These are phyloP conservation scores for Psylliodes chrysocephalus DNA, from an alignment of 2,888 invertebrate genomes.

Conservation along the genomic window DNA sequence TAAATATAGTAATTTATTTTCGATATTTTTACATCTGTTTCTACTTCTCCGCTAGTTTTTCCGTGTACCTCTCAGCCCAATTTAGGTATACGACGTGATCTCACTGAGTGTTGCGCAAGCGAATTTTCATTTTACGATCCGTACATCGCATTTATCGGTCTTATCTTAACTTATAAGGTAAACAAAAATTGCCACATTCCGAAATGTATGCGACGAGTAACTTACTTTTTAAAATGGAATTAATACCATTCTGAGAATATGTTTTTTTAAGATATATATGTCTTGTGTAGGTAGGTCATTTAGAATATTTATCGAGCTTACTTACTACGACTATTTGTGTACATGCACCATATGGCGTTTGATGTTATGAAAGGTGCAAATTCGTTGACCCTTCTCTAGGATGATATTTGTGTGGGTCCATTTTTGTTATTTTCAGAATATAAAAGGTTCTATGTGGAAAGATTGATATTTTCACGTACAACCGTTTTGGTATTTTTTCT, in stretches of 20 bases:
- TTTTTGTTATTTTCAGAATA: too few relatives aligned
- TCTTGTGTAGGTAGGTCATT: slow-evolving; percentile 28
- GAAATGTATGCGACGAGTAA: slow-evolving; percentile 10
- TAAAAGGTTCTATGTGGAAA: too few relatives aligned
- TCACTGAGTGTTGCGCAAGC: slow-evolving; percentile 17
- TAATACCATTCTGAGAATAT: slow-evolving; percentile 14
- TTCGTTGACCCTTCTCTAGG: too few relatives aligned
- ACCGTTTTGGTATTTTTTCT: too few relatives aligned
- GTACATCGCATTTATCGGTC: slow-evolving; percentile 35
- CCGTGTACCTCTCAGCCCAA: background rate
- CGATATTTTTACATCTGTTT: too few relatives aligned
- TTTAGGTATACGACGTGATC: background rate
- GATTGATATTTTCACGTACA: too few relatives aligned
- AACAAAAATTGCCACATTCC: slow-evolving; percentile 39
- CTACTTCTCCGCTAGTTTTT: too few relatives aligned
- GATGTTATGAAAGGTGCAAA: too few relatives aligned
- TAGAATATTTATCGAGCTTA: background rate
- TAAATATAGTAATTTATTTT: too few relatives aligned
- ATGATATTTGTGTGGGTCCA: too few relatives aligned
- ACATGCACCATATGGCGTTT: slow-evolving; percentile 8
- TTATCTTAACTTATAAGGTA: slow-evolving; percentile 42
- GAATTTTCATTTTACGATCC: slow-evolving; percentile 20
- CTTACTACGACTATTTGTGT: too few relatives aligned
- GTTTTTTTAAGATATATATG: background rate
- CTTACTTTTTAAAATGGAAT: slow-evolving; percentile 27